Percentiles rank a stretch among this genome's conserved stretches.
Conservation (phyloP, 2,113 vertebrate genomes). For the Sarotherodon lohbergeri region DNA sequence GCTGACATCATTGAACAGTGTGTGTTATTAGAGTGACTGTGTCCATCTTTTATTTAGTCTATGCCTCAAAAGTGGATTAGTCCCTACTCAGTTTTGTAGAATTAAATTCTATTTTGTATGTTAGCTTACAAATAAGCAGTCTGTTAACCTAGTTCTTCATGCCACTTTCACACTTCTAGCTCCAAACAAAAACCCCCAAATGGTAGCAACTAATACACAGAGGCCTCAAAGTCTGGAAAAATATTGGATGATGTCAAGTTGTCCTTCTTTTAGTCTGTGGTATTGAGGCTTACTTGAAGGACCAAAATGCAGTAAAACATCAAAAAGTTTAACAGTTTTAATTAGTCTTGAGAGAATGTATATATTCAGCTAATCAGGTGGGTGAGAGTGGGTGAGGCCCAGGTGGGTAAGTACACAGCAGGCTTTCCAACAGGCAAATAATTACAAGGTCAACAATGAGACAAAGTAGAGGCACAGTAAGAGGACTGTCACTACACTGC, state of each 20-base stretch:
- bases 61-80: not conserved
- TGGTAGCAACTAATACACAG: not conserved
- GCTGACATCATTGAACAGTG: not conserved
- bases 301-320: not conserved
- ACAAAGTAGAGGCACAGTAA: not conserved
- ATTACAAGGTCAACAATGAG: not conserved
- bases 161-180: not conserved
- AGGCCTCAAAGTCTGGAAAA: not conserved
- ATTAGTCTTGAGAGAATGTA: not conserved
- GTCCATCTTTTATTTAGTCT: not conserved
- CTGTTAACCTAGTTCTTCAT: not conserved
- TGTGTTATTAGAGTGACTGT: not conserved
- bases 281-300: not conserved
- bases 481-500: not conserved
- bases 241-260: not conserved
- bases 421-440: not conserved
- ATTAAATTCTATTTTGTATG: not conserved
- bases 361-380: not conserved
- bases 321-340: not conserved
- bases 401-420: not conserved
- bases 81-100: not conserved
- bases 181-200: not conserved
- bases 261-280: not conserved
- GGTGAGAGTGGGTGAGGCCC: not conserved
- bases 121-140: not conserved